Evolutionary conservation across 2,888 invertebrate species (phyloP), one percentile per base, ranked within the genome.

Genomic region (Strigamia maritima): DNA sequence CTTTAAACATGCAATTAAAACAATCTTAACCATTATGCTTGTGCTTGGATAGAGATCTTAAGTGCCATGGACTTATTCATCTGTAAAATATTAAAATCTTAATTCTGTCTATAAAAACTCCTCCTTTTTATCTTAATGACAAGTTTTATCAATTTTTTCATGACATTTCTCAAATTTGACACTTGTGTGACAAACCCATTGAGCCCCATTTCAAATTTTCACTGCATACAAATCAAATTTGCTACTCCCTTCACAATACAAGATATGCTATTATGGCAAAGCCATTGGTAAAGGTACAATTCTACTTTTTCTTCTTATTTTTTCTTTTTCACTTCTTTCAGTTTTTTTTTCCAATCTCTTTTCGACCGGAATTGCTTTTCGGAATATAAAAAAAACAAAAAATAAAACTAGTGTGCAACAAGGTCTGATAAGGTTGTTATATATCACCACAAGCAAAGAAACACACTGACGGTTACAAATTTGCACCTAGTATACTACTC

Each of bases 161-260:
- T 65, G 19, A 65, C 60, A 65, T 65, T 65, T 65, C 22, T 65
- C 60, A 65, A 65, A 65, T 24, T 19, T 65, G 60, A 65, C 60
- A 65, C 60, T 65, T 12, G 19, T 24, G 60, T 65, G 60, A 65
- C 60, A 65, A 65, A 65, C 60, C 60, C 60, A 65, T 65, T 65
- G 60, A 65, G 60, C 60, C 60, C 60, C 60, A 65, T 65, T 65
- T 65, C 60, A 65, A 65, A 65, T 24, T 65, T 65, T 24, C 22
- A 65, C 60, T 65, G 60, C 60, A 65, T 65, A 65, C 60, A 65
- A 65, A 65, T 65, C 60, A 65, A 65, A 65, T 65, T 65, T 65
- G 60, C 60, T 24, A 65, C 60, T 22, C 10, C 24, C 24, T 65
- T 24, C 60, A 65, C 60, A 65, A 24, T 65, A 65, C 60, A 65